A percentile compares a stretch with the other conserved stretches of the same genome.
Evolutionary conservation across 2,113 vertebrate species (phyloP).

Genomic region (Pollimyrus isidori): DNA sequence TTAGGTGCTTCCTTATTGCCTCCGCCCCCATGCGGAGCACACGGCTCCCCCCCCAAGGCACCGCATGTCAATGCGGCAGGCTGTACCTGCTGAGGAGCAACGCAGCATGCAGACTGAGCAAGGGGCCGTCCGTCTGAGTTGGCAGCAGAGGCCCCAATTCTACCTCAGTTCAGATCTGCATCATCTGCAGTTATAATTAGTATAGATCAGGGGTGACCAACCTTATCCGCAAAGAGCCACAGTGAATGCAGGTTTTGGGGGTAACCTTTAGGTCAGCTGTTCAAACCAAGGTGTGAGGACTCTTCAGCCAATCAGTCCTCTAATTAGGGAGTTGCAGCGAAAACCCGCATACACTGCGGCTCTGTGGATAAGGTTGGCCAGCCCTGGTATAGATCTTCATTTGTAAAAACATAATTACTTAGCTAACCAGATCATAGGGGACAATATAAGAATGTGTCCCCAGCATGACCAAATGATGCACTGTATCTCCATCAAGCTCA

Average conservation of each 20-base stretch:
- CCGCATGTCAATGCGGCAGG: not conserved
- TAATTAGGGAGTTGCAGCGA: no score
- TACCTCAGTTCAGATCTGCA: not conserved
- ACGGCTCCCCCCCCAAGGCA: not conserved
- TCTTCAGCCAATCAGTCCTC: no score
- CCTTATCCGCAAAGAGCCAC: no score
- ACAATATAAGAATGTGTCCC: not conserved
- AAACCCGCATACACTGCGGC: no score
- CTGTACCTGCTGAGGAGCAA: no score
- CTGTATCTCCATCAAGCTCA: not conserved
- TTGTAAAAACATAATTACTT: not conserved
- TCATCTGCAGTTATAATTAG: not conserved
- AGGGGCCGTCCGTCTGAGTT: not conserved
- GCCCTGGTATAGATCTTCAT: not conserved
- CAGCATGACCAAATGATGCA: not conserved
- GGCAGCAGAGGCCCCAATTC: not conserved
- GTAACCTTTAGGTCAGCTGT: no score
- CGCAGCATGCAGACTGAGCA: not conserved
- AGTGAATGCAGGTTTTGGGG: no score
- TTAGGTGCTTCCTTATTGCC: not conserved
- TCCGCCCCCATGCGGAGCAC: not conserved
- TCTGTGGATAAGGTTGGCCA: no score
- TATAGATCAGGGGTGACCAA: no score
- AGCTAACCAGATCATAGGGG: not conserved
- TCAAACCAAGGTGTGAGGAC: no score